A percentile compares a stretch with the other conserved stretches of the same genome.
phyloP scores from a whole-genome alignment of 1,140 invertebrate genomes.

The Antheraea pernyi region DNA sequence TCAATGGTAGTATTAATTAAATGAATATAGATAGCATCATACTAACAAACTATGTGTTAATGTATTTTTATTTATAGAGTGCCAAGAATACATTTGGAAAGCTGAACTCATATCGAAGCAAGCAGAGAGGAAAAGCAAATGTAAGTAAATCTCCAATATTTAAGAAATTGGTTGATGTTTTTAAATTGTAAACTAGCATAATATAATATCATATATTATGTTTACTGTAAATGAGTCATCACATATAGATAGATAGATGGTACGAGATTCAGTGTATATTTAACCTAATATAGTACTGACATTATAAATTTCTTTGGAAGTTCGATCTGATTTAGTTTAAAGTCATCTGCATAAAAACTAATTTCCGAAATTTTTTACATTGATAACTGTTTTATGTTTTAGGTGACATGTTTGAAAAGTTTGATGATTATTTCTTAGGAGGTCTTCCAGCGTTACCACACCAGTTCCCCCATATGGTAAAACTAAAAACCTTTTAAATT shows the following conservation, averaged over 20 bases:
- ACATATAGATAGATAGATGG: no score
- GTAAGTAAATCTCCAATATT: neutral
- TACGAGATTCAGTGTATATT: no score
- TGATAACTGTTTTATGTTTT: neutral
- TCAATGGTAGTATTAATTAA: no score
- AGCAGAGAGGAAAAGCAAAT: neutral
- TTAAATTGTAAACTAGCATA: no score
- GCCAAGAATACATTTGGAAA: neutral
- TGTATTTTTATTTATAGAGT: neutral
- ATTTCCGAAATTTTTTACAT: no score
- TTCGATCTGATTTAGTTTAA: no score
- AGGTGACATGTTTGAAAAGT: neutral
- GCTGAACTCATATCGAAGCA: neutral
- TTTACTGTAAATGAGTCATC: no score
- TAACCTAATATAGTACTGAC: no score
- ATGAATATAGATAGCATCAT: neutral
- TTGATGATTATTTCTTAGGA: slow-evolving; percentile 1
- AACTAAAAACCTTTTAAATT: neutral
- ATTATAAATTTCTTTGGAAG: no score
- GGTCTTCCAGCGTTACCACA: neutral
- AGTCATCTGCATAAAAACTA: no score
- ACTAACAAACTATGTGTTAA: neutral
- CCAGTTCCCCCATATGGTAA: neutral
- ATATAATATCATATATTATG: no score
- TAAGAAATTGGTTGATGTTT: no score